phyloP scores from a whole-genome alignment of 2,113 vertebrate genomes.

The Phalacrocorax carbo region DNA sequence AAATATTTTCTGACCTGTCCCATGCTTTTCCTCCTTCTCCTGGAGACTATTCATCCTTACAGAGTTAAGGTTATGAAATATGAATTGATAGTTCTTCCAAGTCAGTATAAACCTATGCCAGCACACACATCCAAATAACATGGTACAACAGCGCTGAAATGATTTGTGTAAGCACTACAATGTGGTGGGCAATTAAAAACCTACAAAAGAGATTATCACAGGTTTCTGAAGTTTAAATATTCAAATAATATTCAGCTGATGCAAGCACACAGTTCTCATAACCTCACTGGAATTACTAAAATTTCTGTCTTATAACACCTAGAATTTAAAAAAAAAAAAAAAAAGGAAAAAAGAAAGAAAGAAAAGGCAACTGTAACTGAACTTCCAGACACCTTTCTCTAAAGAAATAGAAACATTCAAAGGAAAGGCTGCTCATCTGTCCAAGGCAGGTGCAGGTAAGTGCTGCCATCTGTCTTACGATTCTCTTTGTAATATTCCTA shows the following conservation, averaged over 20 bases:
- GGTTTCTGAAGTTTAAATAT: background rate
- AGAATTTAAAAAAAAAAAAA: background rate
- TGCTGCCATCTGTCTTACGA: constrained; percentile 50
- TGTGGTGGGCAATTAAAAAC: background rate
- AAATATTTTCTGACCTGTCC: background rate
- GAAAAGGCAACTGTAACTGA: background rate
- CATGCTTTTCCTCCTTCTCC: background rate
- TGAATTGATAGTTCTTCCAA: background rate
- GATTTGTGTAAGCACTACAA: background rate
- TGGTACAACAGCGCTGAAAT: background rate
- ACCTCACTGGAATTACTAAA: background rate
- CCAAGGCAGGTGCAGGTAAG: constrained; percentile 24
- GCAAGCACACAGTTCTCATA: background rate
- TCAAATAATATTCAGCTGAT: background rate
- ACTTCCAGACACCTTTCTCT: background rate
- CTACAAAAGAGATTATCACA: background rate
- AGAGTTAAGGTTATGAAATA: background rate
- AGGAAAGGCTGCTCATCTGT: background rate
- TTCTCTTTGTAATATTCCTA: background rate
- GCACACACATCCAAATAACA: background rate
- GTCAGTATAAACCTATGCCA: background rate
- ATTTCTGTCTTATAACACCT: background rate
- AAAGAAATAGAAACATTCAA: background rate
- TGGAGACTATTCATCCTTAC: background rate
- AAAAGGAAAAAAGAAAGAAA: background rate